Evolutionary conservation across 2,797 vertebrate genomes (phyloP), one percentile per base, ranked within the genome.

Genomic region (Epinephelus malabaricus): DNA sequence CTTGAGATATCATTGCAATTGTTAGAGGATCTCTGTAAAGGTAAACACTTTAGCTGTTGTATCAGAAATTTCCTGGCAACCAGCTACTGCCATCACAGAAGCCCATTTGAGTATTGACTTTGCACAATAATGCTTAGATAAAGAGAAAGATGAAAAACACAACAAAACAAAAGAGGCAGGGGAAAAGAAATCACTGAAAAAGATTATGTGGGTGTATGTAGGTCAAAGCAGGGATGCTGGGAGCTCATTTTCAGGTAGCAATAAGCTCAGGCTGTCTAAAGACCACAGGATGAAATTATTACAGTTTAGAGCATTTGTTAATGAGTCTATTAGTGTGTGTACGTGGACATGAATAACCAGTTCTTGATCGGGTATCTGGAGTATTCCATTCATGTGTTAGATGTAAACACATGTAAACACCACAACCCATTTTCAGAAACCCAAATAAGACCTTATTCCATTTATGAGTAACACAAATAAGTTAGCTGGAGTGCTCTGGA

Each of bases 1-100:
- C 81, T 87, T 18, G 21, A 78, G 84, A 90, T 77, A 88, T 86
- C 75, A 75, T 64, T 55, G 61, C 47, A 64, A 87, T 82, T 85
- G 76, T 72, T 45, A 17, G 46, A 75, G 46, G 43, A 80, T 75
- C 61, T 78, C 56, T 18, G 58, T 21, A 43, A 76, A 88, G 65
- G 78, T 62, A 51, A 81, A 79, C 58, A 51, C 34, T 55, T 65
- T 71, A 14, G 10, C 12, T 45, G 8, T 47, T 56, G n/a, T 45
- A 58, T 62, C 21, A 3, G 21, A 65, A 18, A 50, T 73, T 7
- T 68, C 64, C 53, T 47, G 59, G 61, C 72, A 49, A 53, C 15
- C 40, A 19, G 27, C 56, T 34, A 7, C 50, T 2, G 9, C 12
- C 19, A 10, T 15, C n/a, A 11, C 38, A 43, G 27, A 69, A 34